phyloP scores from a whole-genome alignment of 30 jellyfish, hydroid and myxozoan species.

The Clytia hemisphaerica region DNA sequence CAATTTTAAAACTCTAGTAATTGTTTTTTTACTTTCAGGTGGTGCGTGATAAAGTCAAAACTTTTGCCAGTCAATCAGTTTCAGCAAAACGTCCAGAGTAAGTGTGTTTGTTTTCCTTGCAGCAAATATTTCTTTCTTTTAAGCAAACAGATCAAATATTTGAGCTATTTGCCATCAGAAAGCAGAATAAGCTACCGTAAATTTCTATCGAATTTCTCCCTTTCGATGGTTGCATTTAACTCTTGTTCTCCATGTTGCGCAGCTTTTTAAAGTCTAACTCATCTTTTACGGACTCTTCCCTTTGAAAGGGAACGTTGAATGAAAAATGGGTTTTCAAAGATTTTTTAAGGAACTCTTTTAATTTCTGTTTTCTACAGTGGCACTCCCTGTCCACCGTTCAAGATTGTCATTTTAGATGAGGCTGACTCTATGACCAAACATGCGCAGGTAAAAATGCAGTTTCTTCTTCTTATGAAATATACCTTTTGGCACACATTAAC shows the following conservation, averaged over 20 bases:
- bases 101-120: not conserved
- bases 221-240: not conserved
- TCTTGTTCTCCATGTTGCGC: not conserved
- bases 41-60: constrained; percentile 90
- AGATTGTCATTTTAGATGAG: constrained; percentile 89
- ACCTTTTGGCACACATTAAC: not conserved
- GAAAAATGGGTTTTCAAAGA: too few relatives aligned
- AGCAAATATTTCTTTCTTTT: not conserved
- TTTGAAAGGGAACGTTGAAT: too few relatives aligned
- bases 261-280: not conserved
- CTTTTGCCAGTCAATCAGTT: constrained; percentile 83
- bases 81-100: constrained; percentile 75
- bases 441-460: constrained; percentile 66
- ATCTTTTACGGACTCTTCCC: not conserved
- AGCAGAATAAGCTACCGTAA: not conserved
- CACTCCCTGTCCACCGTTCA: constrained; percentile 93
- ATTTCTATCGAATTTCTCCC: not conserved
- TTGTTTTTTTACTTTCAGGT: constrained; percentile 43
- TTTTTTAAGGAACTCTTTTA: not conserved
- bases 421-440: constrained; percentile 97
- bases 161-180: not conserved
- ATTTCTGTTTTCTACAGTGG: constrained; percentile 41
- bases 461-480: not conserved
- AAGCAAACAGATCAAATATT: not conserved
- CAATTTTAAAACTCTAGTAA: too few relatives aligned